These are phyloP conservation scores for Triplophysa tibetana DNA, from an alignment of 2,113 vertebrate species.

Conservation along the genomic window DNA sequence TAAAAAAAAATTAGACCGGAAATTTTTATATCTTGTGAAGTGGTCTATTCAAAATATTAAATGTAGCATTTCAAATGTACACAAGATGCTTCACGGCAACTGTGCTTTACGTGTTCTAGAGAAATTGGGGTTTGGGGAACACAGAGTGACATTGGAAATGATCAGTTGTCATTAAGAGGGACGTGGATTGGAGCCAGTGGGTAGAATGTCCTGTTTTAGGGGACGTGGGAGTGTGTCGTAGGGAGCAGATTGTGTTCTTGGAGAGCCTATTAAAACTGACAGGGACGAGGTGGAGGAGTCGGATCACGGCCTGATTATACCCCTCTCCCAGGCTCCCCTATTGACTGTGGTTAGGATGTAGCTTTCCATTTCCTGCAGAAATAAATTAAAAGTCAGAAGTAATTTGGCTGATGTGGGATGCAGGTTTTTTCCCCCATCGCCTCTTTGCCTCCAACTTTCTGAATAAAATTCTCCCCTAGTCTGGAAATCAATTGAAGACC, in stretches of 20 bases:
- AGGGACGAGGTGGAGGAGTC: constrained; percentile 82
- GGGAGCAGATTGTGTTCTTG: constrained; percentile 87
- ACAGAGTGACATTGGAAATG: constrained; percentile 56
- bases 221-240: constrained; percentile 82
- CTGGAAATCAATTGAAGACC: constrained; percentile 95
- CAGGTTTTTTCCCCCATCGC: constrained; percentile 72
- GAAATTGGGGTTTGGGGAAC: constrained; percentile 4
- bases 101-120: background rate
- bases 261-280: constrained; percentile 95
- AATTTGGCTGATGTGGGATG: constrained; percentile 96
- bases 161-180: constrained; percentile 85
- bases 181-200: constrained; percentile 74
- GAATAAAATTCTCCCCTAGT: constrained; percentile 78
- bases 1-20: too few relatives aligned
- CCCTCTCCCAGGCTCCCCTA: constrained; percentile 83
- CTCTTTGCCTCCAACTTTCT: constrained; percentile 68
- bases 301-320: constrained; percentile 91
- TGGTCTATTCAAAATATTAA: background rate
- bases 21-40: too few relatives aligned
- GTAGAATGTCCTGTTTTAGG: constrained; percentile 72
- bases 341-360: constrained; percentile 96
- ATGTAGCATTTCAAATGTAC: background rate
- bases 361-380: constrained; percentile 98
- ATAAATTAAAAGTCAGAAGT: constrained; percentile 99
- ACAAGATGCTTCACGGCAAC: background rate